Evolutionary conservation across 2,888 invertebrate genomes (phyloP).

Genomic region (Argynnis bischoffii): DNA sequence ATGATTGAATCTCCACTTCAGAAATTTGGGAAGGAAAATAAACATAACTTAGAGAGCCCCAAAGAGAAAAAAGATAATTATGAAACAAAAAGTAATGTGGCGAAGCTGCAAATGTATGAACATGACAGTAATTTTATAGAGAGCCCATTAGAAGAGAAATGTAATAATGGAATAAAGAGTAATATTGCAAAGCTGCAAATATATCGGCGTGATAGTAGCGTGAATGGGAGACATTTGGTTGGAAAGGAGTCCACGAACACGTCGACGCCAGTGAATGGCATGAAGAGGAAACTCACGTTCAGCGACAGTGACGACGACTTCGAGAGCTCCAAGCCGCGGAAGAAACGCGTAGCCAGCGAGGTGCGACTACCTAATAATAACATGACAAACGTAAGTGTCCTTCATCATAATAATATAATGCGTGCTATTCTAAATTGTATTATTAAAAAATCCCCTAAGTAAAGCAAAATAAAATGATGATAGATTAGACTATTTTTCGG

Average conservation of each 20-base stretch:
- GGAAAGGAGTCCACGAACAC: conserved; percentile 45
- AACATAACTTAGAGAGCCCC: conserved; percentile 27
- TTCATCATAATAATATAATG: too few relatives aligned
- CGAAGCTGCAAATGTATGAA: conserved; percentile 58
- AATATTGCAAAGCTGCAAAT: conserved; percentile 58
- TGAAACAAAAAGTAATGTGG: conserved; percentile 47
- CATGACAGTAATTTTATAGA: background rate
- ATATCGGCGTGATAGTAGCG: conserved; percentile 56
- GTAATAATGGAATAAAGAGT: conserved; percentile 42
- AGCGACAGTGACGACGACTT: conserved; percentile 76
- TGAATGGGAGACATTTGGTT: conserved; percentile 45
- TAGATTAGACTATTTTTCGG: too few relatives aligned
- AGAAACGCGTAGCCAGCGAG: conserved; percentile 38
- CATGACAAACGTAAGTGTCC: conserved; percentile 18
- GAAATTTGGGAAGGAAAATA: conserved; percentile 62
- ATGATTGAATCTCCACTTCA: conserved; percentile 48
- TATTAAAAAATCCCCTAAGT: too few relatives aligned
- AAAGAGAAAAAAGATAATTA: conserved; percentile 36
- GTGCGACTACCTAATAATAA: conserved; percentile 14
- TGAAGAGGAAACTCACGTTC: conserved; percentile 51
- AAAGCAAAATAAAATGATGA: too few relatives aligned
- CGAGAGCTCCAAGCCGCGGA: conserved; percentile 40
- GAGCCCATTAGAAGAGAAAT: conserved; percentile 29
- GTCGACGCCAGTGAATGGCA: conserved; percentile 2
- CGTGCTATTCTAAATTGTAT: too few relatives aligned